These are phyloP conservation scores for Euthynnus affinis DNA, from an alignment of 2,797 vertebrate genomes.

Conservation along the genomic window DNA sequence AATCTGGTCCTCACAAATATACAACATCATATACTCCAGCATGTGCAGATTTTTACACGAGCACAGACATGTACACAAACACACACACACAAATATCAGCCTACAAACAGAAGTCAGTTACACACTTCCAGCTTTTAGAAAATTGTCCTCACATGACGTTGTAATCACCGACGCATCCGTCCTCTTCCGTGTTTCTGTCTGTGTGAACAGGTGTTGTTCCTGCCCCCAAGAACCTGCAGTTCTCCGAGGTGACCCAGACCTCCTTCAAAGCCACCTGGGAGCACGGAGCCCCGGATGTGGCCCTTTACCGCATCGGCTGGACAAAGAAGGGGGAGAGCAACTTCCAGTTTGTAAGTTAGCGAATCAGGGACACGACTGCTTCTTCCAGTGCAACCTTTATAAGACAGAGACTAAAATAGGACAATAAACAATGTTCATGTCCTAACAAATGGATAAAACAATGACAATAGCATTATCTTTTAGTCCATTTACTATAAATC, in stretches of 20 bases:
- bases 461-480: too few relatives aligned
- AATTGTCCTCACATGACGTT: constrained; percentile 33
- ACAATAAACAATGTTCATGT: neutral
- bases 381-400: neutral
- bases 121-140: neutral
- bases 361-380: too few relatives aligned
- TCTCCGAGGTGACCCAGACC: constrained; percentile 90
- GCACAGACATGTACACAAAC: neutral
- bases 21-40: too few relatives aligned
- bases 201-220: constrained; percentile 90
- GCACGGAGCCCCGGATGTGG: constrained; percentile 93
- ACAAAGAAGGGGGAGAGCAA: constrained; percentile 82
- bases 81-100: neutral
- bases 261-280: constrained; percentile 95
- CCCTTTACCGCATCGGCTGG: constrained; percentile 93
- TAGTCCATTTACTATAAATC: too few relatives aligned
- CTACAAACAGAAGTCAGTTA: neutral
- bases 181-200: constrained; percentile 7
- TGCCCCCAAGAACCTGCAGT: constrained; percentile 90
- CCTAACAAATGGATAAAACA: too few relatives aligned
- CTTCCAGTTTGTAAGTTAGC: constrained; percentile 59
- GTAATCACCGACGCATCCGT: neutral
- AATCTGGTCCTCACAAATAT: neutral
- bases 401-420: neutral
- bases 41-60: neutral